A percentile compares a stretch with the other conserved stretches of the same genome.
These are phyloP conservation scores for Gymnoscelis rufifasciata DNA, from an alignment of 2,888 invertebrate genomes.

Conservation along the genomic window DNA sequence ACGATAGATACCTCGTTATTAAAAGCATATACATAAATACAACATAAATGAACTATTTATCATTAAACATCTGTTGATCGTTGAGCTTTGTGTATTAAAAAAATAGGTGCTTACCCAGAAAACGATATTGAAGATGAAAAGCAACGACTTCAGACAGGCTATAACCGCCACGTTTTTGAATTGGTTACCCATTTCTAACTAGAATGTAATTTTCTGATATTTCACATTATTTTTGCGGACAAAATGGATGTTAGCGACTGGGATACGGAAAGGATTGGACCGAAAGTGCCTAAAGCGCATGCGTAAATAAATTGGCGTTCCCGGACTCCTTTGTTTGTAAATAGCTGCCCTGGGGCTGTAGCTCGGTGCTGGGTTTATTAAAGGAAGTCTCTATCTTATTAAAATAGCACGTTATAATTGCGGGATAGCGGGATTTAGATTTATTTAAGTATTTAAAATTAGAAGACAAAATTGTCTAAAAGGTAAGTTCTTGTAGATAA, in stretches of 20 bases:
- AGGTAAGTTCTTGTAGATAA: no score
- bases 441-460: no score
- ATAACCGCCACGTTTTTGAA: constrained; percentile 86
- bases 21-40: no score
- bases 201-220: not conserved
- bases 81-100: constrained; percentile 1
- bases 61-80: constrained; percentile 28
- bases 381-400: no score
- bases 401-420: no score
- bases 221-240: constrained; percentile 16
- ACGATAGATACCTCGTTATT: no score
- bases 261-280: constrained; percentile 17
- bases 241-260: constrained; percentile 15
- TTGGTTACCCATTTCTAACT: constrained; percentile 81
- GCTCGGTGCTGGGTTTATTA: not conserved
- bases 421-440: no score
- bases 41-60: no score
- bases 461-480: no score
- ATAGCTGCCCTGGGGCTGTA: constrained; percentile 12
- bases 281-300: constrained; percentile 41
- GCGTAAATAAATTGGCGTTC: constrained; percentile 53
- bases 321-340: constrained; percentile 42
- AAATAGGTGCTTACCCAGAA: constrained; percentile 87
- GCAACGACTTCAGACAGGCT: constrained; percentile 86
- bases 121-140: constrained; percentile 88